A percentile compares a stretch with the other conserved stretches of the same genome.
Conservation (phyloP, 30 jellyfish, hydroid and myxozoan species). For the Chrysaora quinquecirrha region DNA sequence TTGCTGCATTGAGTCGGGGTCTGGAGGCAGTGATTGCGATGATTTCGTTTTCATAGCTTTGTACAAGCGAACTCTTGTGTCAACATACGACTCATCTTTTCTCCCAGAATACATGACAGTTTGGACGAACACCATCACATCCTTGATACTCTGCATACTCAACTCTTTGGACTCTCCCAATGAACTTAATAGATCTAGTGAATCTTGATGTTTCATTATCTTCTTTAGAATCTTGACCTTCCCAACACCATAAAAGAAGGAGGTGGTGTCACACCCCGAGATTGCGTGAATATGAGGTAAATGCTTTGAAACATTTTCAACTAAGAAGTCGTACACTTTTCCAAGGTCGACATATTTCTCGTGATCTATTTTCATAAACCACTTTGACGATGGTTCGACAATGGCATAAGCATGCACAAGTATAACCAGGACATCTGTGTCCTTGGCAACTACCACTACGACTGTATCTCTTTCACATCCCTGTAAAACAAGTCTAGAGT, state of each 20-base stretch:
- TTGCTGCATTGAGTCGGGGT: constrained; percentile 42
- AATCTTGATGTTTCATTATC: constrained; percentile 10
- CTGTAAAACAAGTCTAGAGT: constrained; percentile 18
- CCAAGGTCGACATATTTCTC: not conserved
- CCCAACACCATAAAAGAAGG: constrained; percentile 56
- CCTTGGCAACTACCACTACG: constrained; percentile 1
- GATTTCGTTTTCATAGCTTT: constrained; percentile 29
- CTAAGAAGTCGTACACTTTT: not conserved
- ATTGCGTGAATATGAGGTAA: constrained; percentile 45
- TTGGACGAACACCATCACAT: constrained; percentile 20
- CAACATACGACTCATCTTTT: constrained; percentile 28
- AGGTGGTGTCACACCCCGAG: constrained; percentile 55
- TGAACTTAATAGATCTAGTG: constrained; percentile 24
- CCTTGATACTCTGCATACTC: constrained; percentile 20
- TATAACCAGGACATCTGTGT: not conserved
- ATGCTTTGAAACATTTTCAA: constrained; percentile 4
- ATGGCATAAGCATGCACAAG: constrained; percentile 11
- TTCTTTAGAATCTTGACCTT: no score
- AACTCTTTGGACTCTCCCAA: constrained; percentile 47
- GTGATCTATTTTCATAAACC: not conserved
- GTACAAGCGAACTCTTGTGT: constrained; percentile 18
- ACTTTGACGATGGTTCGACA: not conserved
- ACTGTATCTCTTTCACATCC: constrained; percentile 6
- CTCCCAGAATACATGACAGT: constrained; percentile 30
- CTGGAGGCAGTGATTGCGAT: constrained; percentile 14